These are phyloP conservation scores for Mystacornis crossleyi DNA, from an alignment of 2,113 vertebrate species.

Conservation along the genomic window DNA sequence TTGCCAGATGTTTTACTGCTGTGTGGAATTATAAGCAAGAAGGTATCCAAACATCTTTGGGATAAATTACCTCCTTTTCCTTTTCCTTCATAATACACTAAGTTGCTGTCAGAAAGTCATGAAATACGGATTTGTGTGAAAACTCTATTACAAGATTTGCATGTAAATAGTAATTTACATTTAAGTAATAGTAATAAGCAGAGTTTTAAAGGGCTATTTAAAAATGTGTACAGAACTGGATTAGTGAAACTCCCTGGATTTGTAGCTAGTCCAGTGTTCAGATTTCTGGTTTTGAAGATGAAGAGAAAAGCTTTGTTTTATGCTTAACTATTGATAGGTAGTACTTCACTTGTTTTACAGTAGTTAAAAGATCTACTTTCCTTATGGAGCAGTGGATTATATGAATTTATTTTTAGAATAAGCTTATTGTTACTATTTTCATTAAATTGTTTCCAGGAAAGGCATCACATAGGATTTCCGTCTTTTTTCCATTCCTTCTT, in stretches of 20 bases:
- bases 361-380: background rate
- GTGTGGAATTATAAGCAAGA: background rate
- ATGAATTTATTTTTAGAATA: background rate
- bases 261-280: background rate
- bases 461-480: background rate
- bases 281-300: background rate
- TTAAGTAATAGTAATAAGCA: background rate
- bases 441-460: background rate
- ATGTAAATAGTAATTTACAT: background rate
- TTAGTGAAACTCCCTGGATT: background rate
- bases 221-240: background rate
- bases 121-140: background rate
- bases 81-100: background rate
- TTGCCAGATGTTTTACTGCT: background rate
- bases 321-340: background rate
- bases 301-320: background rate
- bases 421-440: background rate
- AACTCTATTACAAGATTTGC: background rate
- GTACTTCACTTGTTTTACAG: background rate
- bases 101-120: background rate
- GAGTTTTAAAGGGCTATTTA: background rate
- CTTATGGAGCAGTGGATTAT: background rate
- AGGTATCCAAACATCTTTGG: background rate
- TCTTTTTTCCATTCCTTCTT: background rate
- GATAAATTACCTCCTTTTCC: background rate